phyloP scores from a whole-genome alignment of 2,797 vertebrate genomes.

The Coregonus sp. region DNA sequence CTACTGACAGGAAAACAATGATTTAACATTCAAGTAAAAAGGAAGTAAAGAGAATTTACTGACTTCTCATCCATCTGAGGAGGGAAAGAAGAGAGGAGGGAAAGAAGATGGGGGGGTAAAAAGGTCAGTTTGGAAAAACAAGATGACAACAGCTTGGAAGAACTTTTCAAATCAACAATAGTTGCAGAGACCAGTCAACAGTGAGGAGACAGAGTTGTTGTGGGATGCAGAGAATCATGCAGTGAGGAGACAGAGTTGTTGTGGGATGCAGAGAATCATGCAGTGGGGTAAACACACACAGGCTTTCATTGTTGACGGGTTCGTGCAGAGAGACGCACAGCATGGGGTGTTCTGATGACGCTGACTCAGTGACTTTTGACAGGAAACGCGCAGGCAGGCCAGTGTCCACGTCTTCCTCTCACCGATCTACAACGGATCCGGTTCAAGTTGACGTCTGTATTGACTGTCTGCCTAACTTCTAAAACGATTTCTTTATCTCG shows the following conservation, averaged over 20 bases:
- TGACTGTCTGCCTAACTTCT: background rate
- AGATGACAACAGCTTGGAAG: conserved; percentile 29
- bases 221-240: conserved; percentile 53
- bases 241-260: background rate
- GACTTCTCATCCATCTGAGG: conserved; percentile 97
- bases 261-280: no score
- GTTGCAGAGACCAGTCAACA: conserved; percentile 20
- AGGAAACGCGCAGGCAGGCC: no score
- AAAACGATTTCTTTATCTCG: background rate
- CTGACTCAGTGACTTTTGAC: no score
- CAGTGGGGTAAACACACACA: conserved; percentile 40
- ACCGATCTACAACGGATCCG: background rate
- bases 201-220: conserved; percentile 17
- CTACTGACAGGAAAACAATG: conserved; percentile 25
- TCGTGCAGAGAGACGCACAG: conserved; percentile 22
- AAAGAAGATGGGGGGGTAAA: conserved; percentile 44
- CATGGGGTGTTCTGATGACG: background rate
- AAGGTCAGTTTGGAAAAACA: conserved; percentile 54
- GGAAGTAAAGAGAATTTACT: conserved; percentile 79
- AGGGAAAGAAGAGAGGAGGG: conserved; percentile 58
- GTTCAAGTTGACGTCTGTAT: background rate
- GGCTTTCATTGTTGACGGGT: conserved; percentile 57
- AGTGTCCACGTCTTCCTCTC: background rate
- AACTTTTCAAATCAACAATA: conserved; percentile 16
- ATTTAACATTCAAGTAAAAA: conserved; percentile 29